These are phyloP conservation scores for Trematomus loennbergii DNA, from an alignment of 2,113 vertebrate species.

Conservation along the genomic window DNA sequence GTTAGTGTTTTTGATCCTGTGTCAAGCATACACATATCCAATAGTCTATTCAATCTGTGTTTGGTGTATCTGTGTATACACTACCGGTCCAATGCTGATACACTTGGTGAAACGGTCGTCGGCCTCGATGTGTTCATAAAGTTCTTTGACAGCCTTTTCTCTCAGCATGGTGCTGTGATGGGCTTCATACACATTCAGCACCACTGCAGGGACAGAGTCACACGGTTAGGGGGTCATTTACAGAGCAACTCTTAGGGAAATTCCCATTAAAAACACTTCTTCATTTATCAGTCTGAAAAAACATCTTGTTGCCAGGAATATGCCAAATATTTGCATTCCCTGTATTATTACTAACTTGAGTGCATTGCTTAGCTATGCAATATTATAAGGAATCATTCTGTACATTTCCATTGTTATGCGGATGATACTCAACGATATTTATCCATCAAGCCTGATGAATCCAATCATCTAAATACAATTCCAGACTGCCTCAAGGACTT, in stretches of 20 bases:
- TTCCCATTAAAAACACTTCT: background rate
- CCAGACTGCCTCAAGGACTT: no score
- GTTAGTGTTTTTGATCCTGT: background rate
- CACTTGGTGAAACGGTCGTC: conserved; percentile 94
- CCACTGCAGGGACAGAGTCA: conserved; percentile 72
- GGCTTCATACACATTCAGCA: conserved; percentile 92
- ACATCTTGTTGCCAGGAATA: background rate
- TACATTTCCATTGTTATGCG: no score
- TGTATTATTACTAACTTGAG: background rate
- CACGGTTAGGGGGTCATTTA: background rate
- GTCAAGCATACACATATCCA: background rate
- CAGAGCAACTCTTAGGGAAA: background rate
- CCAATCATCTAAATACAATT: no score
- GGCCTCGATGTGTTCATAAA: conserved; percentile 92
- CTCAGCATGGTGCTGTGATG: conserved; percentile 87
- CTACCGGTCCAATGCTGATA: conserved; percentile 95
- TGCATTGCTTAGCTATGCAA: background rate
- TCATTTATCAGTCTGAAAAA: background rate
- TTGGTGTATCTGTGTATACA: background rate
- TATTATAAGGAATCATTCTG: no score
- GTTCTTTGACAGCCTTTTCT: conserved; percentile 79
- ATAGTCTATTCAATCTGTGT: background rate
- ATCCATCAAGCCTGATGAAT: no score
- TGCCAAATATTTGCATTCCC: background rate
- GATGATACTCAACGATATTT: no score